Conservation (phyloP, 2,888 invertebrate species). For the Ceratothoa steindachneri region DNA sequence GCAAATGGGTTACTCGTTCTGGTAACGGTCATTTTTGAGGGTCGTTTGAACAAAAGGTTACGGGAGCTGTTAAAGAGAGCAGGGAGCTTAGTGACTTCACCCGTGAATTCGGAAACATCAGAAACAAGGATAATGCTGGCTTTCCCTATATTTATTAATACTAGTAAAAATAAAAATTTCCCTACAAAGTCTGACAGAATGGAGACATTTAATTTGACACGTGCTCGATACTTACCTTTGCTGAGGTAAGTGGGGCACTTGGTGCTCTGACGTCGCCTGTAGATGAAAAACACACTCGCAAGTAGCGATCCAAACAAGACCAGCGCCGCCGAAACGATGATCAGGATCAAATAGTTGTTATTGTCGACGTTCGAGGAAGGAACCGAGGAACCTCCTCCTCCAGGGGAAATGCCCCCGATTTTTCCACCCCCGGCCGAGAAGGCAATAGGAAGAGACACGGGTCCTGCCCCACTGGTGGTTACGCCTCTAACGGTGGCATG, state of each 20-base stretch:
- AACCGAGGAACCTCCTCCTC: slow-evolving; percentile 6
- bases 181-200: no score
- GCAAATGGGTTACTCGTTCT: no score
- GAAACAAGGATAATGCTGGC: no score
- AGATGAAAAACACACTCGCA: slow-evolving; percentile 35
- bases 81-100: no score
- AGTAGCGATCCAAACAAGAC: slow-evolving; percentile 49
- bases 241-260: slow-evolving; percentile 40
- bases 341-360: slow-evolving; percentile 42
- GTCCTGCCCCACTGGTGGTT: slow-evolving; percentile 36
- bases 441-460: slow-evolving; percentile 18
- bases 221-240: slow-evolving; percentile 28
- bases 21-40: no score
- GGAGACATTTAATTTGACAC: no score
- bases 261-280: slow-evolving; percentile 25
- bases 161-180: no score
- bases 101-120: no score
- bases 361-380: slow-evolving; percentile 37
- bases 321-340: slow-evolving; percentile 41
- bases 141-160: no score
- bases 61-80: no score
- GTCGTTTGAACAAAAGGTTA: no score
- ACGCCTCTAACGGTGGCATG: slow-evolving; percentile 34
- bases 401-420: background rate
- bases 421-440: background rate